Evolutionary conservation across 2,797 vertebrate genomes (phyloP).

Genomic region (Cuculus canorus): DNA sequence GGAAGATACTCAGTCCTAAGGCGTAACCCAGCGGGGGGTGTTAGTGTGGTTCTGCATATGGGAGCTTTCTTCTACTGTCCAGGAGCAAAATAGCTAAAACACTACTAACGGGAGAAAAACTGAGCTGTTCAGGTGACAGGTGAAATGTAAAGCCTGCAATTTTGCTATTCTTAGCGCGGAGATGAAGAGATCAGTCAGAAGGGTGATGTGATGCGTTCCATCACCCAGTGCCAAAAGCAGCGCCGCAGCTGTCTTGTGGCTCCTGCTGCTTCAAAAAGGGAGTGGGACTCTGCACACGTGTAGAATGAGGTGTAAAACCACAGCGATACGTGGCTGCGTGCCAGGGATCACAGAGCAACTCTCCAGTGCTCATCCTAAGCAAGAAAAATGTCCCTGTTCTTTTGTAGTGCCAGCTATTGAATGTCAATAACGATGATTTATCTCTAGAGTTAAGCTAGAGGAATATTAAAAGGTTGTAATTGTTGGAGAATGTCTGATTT

Average conservation of each 20-base stretch:
- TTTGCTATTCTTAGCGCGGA: rapidly evolving
- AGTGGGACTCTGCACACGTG: rapidly evolving
- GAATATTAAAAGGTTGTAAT: neutral
- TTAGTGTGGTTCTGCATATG: rapidly evolving
- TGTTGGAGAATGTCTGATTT: neutral
- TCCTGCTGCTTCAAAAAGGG: rapidly evolving
- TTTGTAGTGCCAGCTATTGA: neutral
- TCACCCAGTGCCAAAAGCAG: rapidly evolving
- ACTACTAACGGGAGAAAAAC: rapidly evolving
- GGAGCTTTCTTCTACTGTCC: neutral
- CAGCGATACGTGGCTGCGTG: rapidly evolving
- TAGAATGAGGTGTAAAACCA: neutral
- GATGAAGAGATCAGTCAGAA: neutral
- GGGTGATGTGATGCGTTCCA: neutral
- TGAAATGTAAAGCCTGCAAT: neutral
- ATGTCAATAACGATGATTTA: neutral
- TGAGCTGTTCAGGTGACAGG: rapidly evolving
- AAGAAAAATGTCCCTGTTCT: neutral
- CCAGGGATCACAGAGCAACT: rapidly evolving
- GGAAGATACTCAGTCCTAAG: neutral
- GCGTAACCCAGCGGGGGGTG: neutral
- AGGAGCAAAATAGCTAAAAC: neutral
- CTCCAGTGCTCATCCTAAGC: neutral
- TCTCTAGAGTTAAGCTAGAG: neutral
- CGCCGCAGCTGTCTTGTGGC: rapidly evolving